A percentile compares a stretch with the other conserved stretches of the same genome.
phyloP scores from a whole-genome alignment of 2,797 vertebrate genomes.

The Zenarchopterus dispar region DNA sequence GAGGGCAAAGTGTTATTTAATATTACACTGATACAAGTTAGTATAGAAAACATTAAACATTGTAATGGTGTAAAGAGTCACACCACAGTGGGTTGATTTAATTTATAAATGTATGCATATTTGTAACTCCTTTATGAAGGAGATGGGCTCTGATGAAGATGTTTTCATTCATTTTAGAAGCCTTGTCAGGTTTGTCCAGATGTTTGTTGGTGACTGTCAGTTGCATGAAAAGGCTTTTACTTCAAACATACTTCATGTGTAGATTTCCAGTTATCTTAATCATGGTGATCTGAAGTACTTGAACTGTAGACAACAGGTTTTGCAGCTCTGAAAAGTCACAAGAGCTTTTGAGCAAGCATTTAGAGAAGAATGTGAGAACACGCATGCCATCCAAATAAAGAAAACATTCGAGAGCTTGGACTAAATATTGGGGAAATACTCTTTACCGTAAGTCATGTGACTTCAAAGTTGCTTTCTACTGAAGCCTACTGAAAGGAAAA shows the following conservation, averaged over 20 bases:
- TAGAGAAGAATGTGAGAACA: background rate
- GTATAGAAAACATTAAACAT: background rate
- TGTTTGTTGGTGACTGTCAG: background rate
- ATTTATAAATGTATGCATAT: background rate
- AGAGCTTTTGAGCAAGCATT: background rate
- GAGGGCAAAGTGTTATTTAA: conserved; percentile 3
- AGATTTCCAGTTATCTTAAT: background rate
- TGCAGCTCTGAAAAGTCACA: background rate
- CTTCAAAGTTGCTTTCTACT: background rate
- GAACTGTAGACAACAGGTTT: background rate
- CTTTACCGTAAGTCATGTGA: conserved; percentile 15
- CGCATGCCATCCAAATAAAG: background rate
- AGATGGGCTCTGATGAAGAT: background rate
- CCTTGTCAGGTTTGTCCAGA: conserved; percentile 16
- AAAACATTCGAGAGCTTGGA: background rate
- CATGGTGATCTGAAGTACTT: background rate
- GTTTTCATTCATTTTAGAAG: background rate
- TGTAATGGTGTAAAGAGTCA: too few species aligned
- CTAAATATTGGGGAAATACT: background rate
- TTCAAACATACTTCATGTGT: background rate
- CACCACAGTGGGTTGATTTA: background rate
- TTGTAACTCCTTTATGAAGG: background rate
- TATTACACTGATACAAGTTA: background rate
- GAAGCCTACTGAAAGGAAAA: background rate
- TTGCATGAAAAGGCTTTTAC: background rate